Evolutionary conservation across 2,888 invertebrate species (phyloP).

Genomic region (Andricus curvator): DNA sequence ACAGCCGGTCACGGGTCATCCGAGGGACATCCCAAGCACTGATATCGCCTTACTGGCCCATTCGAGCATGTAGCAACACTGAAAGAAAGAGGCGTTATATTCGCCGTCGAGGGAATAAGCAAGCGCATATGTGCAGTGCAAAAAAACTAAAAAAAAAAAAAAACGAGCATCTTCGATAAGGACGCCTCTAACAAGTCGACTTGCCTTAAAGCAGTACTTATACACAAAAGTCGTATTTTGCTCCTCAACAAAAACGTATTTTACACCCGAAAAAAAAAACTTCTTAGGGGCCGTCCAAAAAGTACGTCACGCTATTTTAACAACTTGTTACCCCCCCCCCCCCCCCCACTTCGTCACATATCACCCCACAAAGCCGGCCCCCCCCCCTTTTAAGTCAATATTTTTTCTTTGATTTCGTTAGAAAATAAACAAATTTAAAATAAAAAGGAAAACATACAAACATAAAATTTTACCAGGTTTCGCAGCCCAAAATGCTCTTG

Average conservation of each 20-base stretch:
- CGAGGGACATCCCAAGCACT: slow-evolving; percentile 57
- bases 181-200: slow-evolving; percentile 21
- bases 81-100: slow-evolving; percentile 50
- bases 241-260: neutral
- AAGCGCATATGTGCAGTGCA: slow-evolving; percentile 8
- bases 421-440: no score
- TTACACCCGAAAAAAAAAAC: neutral
- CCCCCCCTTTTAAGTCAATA: no score
- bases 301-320: no score
- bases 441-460: no score
- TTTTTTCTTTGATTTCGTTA: no score
- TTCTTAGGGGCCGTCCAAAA: no score
- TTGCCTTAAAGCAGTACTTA: neutral
- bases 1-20: slow-evolving; percentile 69
- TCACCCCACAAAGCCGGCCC: no score
- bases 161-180: slow-evolving; percentile 20
- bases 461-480: no score
- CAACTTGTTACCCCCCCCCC: no score
- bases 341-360: no score
- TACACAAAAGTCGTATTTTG: neutral
- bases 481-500: no score
- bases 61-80: slow-evolving; percentile 22
- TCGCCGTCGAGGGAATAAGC: slow-evolving; percentile 20
- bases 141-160: slow-evolving; percentile 35
- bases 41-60: slow-evolving; percentile 50